Evolutionary conservation across 2,888 invertebrate species (phyloP).

Genomic region (Acholoe squamosa): DNA sequence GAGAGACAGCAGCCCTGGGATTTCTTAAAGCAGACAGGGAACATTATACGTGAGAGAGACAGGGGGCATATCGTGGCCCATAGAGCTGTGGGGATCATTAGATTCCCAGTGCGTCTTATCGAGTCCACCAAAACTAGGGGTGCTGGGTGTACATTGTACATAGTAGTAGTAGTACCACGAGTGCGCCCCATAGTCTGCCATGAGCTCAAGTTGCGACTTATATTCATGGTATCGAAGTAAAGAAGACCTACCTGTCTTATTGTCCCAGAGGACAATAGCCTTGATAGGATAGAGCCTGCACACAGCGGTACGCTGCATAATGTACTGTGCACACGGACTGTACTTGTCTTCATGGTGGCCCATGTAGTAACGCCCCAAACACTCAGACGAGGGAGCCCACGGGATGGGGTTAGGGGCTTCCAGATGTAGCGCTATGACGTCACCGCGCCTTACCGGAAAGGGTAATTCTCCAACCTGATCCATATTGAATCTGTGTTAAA

Average conservation of each 20-base stretch:
- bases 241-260: constrained; percentile 35
- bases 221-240: too few species aligned
- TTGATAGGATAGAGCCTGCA: constrained; percentile 30
- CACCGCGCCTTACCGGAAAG: neutral
- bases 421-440: constrained; percentile 41
- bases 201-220: too few species aligned
- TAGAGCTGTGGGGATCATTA: too few species aligned
- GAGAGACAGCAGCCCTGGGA: too few species aligned
- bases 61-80: too few species aligned
- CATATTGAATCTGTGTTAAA: neutral
- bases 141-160: too few species aligned
- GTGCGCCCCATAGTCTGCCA: too few species aligned
- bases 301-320: constrained; percentile 4
- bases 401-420: constrained; percentile 42
- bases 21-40: too few species aligned
- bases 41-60: too few species aligned
- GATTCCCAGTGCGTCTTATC: too few species aligned
- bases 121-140: too few species aligned
- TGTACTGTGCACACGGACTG: neutral
- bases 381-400: neutral
- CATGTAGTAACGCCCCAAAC: neutral
- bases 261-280: constrained; percentile 48
- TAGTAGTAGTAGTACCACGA: too few species aligned
- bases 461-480: constrained; percentile 39
- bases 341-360: neutral